phyloP scores from a whole-genome alignment of 2,113 vertebrate species.

The Hystrix brachyura region DNA sequence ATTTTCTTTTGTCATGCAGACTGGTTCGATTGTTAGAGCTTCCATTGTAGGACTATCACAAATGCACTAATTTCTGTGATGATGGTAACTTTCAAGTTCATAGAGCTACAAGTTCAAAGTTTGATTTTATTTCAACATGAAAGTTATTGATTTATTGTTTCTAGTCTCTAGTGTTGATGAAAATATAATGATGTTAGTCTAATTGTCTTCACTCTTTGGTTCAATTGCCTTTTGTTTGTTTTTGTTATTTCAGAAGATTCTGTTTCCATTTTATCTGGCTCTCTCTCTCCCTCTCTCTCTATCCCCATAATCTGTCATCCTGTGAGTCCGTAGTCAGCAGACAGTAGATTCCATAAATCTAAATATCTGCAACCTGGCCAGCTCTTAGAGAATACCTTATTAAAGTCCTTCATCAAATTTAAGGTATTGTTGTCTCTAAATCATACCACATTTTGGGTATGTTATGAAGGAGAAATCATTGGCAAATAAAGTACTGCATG shows the following conservation, averaged over 20 bases:
- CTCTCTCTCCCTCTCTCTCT: neutral
- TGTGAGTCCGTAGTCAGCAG: neutral
- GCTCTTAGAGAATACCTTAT: neutral
- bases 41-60: neutral
- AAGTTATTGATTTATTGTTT: neutral
- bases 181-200: neutral
- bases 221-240: neutral
- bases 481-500: neutral
- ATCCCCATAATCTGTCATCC: neutral
- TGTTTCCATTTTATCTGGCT: neutral
- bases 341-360: neutral
- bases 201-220: neutral
- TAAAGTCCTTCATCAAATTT: conserved; percentile 63
- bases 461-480: neutral
- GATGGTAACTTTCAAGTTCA: neutral
- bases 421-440: neutral
- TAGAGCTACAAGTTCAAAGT: neutral
- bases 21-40: neutral
- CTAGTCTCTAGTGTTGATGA: neutral
- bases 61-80: neutral
- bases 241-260: neutral
- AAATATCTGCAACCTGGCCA: neutral
- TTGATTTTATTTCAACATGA: neutral
- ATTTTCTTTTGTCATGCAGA: neutral
- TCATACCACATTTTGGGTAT: neutral